Conservation (phyloP, 1,140 invertebrate genomes). For the Ostrea denselamellosa region DNA sequence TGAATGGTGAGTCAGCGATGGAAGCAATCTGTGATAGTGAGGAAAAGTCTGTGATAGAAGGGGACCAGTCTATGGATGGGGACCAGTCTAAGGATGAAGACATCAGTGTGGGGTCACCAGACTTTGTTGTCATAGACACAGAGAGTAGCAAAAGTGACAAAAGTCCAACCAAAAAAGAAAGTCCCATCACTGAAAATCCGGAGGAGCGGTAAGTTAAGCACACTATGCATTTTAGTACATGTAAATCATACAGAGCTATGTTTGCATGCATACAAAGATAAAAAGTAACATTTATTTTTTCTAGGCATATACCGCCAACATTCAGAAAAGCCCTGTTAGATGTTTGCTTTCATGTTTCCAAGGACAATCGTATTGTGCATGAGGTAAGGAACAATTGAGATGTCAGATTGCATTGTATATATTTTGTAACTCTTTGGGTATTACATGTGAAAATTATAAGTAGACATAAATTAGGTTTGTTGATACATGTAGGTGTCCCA, state of each 20-base stretch:
- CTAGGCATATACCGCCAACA: slow-evolving; percentile 78
- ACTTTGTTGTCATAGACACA: not conserved
- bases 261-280: not conserved
- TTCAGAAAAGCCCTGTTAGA: slow-evolving; percentile 81
- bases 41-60: not conserved
- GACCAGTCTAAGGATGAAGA: slow-evolving; percentile 21
- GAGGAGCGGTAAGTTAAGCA: not conserved
- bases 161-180: not conserved
- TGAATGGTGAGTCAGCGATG: not conserved
- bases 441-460: not conserved
- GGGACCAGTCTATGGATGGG: slow-evolving; percentile 22
- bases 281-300: slow-evolving; percentile 42
- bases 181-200: not conserved
- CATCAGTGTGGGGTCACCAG: not conserved
- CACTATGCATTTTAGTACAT: not conserved
- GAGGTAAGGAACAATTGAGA: slow-evolving; percentile 69
- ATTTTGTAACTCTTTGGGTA: no score
- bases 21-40: slow-evolving; percentile 1
- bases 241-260: not conserved
- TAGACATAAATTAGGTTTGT: not conserved
- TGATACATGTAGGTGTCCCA: slow-evolving; percentile 67
- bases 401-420: not conserved
- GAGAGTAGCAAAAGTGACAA: not conserved
- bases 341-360: slow-evolving; percentile 73
- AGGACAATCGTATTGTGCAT: slow-evolving; percentile 76